phyloP scores from a whole-genome alignment of 2,113 vertebrate species.

The Chaetura pelagica region DNA sequence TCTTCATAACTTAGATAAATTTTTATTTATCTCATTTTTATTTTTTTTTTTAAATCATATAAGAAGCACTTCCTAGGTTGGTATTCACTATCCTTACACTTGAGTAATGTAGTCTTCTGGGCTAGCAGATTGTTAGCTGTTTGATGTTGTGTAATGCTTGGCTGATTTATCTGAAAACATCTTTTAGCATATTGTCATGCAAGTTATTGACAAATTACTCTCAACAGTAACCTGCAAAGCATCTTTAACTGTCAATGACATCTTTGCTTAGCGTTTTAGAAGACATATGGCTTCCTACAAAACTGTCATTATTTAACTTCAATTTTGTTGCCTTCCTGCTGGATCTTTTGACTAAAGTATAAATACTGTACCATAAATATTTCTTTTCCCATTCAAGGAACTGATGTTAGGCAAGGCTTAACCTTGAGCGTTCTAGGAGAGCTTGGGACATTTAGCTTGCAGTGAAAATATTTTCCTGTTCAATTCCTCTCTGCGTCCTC shows the following conservation, averaged over 20 bases:
- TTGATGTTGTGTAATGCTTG: not conserved
- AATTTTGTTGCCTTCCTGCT: slow-evolving; percentile 20
- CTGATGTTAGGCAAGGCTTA: not conserved
- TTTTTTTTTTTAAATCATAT: not conserved
- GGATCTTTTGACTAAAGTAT: not conserved
- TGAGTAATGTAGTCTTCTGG: not conserved
- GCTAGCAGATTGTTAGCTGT: not conserved
- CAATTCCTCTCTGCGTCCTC: not conserved
- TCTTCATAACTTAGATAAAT: not conserved
- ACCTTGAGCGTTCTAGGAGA: not conserved
- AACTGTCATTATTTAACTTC: slow-evolving; percentile 21
- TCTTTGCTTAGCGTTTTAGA: slow-evolving; percentile 29
- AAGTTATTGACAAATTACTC: slow-evolving; percentile 10
- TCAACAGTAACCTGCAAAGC: slow-evolving; percentile 4
- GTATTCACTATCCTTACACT: not conserved
- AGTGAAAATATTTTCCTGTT: not conserved
- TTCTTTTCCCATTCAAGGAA: not conserved
- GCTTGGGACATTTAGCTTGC: not conserved
- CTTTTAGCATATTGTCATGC: not conserved
- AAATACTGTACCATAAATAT: slow-evolving; percentile 39
- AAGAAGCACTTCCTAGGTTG: not conserved
- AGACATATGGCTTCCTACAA: slow-evolving; percentile 44
- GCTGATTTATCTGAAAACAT: not conserved
- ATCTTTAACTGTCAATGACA: slow-evolving; percentile 11
- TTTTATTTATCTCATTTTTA: not conserved